Conservation (phyloP, 2,888 invertebrate species). For the Hydraecia micacea region DNA sequence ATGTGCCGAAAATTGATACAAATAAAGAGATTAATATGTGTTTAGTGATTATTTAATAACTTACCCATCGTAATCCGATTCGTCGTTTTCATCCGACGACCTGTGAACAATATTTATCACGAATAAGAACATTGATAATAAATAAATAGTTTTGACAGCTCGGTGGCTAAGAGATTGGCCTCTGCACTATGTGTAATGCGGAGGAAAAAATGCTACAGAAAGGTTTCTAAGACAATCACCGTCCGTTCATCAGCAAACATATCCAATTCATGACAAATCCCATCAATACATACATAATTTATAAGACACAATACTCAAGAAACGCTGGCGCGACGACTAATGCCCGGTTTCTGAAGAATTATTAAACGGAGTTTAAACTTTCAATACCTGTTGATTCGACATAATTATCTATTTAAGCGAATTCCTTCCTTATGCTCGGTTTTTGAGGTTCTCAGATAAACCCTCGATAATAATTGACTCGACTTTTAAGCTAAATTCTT, state of each 20-base stretch:
- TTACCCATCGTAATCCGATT: slow-evolving; percentile 82
- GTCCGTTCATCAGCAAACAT: background rate
- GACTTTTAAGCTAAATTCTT: no score
- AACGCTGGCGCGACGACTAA: background rate
- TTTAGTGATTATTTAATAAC: slow-evolving; percentile 15
- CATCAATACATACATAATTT: background rate
- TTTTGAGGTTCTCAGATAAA: no score
- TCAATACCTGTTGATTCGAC: no score
- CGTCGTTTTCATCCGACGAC: slow-evolving; percentile 82
- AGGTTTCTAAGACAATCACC: background rate
- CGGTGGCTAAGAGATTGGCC: background rate
- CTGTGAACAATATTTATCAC: slow-evolving; percentile 66
- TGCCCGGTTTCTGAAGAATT: no score
- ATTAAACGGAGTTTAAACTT: no score
- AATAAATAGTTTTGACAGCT: background rate
- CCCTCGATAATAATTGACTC: no score
- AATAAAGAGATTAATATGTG: background rate
- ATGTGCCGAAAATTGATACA: background rate
- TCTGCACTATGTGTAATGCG: background rate
- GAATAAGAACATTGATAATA: background rate
- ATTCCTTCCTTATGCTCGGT: no score
- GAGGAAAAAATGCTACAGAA: background rate
- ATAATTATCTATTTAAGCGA: no score
- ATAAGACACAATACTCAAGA: background rate
- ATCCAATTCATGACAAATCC: background rate